These are phyloP conservation scores for Glareola pratincola DNA, from an alignment of 2,113 vertebrate genomes.

Conservation along the genomic window DNA sequence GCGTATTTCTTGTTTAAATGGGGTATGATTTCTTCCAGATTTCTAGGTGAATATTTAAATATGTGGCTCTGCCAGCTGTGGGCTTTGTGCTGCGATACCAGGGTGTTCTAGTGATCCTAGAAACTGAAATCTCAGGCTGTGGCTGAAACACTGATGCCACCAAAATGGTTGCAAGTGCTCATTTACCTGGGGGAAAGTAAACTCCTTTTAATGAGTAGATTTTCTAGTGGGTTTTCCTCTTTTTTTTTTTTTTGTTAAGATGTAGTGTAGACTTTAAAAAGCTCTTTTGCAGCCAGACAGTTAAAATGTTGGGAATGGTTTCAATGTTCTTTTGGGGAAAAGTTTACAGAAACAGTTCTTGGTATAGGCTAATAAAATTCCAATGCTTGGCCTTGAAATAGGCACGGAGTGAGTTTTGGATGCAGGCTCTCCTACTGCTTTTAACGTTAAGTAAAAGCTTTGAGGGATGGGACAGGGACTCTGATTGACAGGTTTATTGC, in stretches of 20 bases:
- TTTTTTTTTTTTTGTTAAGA: background rate
- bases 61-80: background rate
- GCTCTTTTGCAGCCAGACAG: background rate
- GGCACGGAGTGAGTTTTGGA: background rate
- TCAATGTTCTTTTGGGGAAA: slow-evolving; percentile 14
- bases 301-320: slow-evolving; percentile 19
- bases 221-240: background rate
- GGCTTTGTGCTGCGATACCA: background rate
- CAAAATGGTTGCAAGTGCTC: background rate
- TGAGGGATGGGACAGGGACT: background rate
- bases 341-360: slow-evolving; percentile 9
- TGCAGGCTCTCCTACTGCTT: background rate
- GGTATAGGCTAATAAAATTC: slow-evolving; percentile 9
- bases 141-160: background rate
- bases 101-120: background rate
- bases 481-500: background rate
- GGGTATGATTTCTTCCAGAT: slow-evolving; percentile 1
- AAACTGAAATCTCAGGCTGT: background rate
- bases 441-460: background rate
- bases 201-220: background rate
- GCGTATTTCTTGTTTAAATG: background rate
- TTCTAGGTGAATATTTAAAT: background rate
- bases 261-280: background rate
- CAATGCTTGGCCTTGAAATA: background rate
- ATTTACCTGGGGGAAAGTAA: background rate